Evolutionary conservation across 1,140 invertebrate genomes (phyloP).

Genomic region (Euwallacea similis): DNA sequence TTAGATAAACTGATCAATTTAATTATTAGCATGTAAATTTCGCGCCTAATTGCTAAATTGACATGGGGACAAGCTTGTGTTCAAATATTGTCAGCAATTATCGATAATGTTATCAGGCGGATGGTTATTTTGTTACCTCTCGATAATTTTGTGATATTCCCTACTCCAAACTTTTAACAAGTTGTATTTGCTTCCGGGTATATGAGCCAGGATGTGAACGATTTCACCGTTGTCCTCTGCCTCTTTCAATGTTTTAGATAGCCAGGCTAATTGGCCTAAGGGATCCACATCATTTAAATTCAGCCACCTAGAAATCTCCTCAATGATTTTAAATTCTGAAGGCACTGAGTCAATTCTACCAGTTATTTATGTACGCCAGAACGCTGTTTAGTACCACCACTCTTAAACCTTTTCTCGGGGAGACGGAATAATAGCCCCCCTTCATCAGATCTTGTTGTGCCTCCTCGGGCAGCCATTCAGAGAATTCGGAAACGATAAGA

Average conservation of each 20-base stretch:
- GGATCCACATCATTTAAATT: slow-evolving; percentile 63
- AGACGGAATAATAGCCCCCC: slow-evolving; percentile 72
- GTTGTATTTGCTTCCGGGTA: slow-evolving; percentile 67
- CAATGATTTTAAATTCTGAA: background rate
- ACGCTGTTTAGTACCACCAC: slow-evolving; percentile 77
- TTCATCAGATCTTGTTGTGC: slow-evolving; percentile 63
- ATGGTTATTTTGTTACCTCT: slow-evolving; percentile 29
- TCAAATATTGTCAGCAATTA: background rate
- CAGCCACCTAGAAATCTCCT: slow-evolving; percentile 60
- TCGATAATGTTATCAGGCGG: background rate
- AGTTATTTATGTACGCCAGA: slow-evolving; percentile 71
- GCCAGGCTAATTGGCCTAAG: slow-evolving; percentile 75
- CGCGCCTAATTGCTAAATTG: too few relatives aligned
- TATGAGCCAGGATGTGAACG: slow-evolving; percentile 83
- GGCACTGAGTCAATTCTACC: slow-evolving; percentile 56
- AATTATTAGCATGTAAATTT: too few relatives aligned
- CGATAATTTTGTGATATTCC: slow-evolving; percentile 65
- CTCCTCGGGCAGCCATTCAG: slow-evolving; percentile 63
- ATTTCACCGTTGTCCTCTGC: slow-evolving; percentile 72
- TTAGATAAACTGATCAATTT: background rate
- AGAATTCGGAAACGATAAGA: slow-evolving; percentile 65
- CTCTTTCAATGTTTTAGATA: slow-evolving; percentile 66
- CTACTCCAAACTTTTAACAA: slow-evolving; percentile 71
- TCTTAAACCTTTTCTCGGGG: slow-evolving; percentile 65
- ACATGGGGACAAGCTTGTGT: background rate